Base-by-base conservation (phyloP, 2,888 invertebrate species). In the Cerastis rubricosa region DNA sequence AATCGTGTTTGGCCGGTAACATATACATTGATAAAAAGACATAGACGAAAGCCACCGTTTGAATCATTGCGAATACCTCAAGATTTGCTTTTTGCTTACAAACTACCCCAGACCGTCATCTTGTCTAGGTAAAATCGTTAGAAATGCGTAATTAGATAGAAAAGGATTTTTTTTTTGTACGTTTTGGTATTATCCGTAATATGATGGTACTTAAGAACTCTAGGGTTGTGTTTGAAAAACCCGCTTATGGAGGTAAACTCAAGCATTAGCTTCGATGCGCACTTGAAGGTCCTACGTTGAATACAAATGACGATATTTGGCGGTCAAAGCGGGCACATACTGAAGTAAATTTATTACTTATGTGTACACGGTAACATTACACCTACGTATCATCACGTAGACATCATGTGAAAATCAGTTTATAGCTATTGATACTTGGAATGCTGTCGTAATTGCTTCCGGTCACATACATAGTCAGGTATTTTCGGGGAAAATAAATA, bases 221-320 rank as follows among this genome's bases (percentile, higher is more conserved):
- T 84, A 82, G 35, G 45, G 70, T 40, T 45, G 67, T 73, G 65
- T 84, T 83, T 70, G 69, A 81, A 88, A 88, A 88, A 80, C 76
- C 76, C 80, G 83, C 82, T 77, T 80, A 83, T 83, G 83, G 84
- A 86, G 91, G 89, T 89, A 90, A 90, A 89, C 87, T 87, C 89
- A 89, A 91, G 89, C 89, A 88, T 89, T 88, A 78, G 89, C 89
- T 91, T 89, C 89, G 85, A 89, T 88, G 90, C 92, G 89, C 88
- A 89, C 89, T 90, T 87, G 87, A 87, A 80, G 81, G 83, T 78
- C 84, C 87, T 86, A 76, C 81, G 85, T 87, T 89, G 94, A 94
- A 95, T 95, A 95, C 93, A 93, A 95, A 95, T 94, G 87, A 93
- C 92, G 89, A 93, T 93, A 94, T 94, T 94, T 94, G 94, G 92